These are phyloP conservation scores for Sebastolobus altivelis DNA, from an alignment of 2,797 vertebrate species.

Conservation along the genomic window DNA sequence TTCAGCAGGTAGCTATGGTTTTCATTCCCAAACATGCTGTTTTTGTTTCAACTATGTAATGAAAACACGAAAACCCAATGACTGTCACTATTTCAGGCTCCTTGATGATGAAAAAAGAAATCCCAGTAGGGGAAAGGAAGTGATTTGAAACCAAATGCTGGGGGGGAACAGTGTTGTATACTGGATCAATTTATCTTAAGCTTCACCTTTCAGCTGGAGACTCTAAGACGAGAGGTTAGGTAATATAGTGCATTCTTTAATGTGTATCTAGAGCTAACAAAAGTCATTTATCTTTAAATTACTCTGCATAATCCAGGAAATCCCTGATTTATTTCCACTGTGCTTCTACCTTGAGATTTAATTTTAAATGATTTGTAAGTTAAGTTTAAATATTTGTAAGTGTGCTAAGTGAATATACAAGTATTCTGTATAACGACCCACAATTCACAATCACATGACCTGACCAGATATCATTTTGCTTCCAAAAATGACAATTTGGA, in stretches of 20 bases:
- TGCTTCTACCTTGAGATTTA: neutral
- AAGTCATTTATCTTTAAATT: conserved; percentile 1
- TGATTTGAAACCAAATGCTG: conserved; percentile 19
- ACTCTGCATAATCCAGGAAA: conserved; percentile 9
- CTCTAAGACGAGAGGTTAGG: neutral
- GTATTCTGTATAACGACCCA: neutral
- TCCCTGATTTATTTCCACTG: neutral
- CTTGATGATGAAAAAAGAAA: neutral
- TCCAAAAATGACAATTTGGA: conserved; percentile 22
- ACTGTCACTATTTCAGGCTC: neutral
- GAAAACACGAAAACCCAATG: conserved; percentile 23
- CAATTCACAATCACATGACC: conserved; percentile 6
- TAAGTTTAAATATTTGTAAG: neutral
- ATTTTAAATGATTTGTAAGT: neutral
- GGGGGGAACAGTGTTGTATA: neutral
- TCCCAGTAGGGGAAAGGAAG: neutral
- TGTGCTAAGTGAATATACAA: neutral
- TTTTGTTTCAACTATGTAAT: conserved; percentile 18
- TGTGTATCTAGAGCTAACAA: neutral
- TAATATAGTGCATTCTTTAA: neutral
- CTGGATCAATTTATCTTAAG: neutral
- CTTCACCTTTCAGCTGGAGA: conserved; percentile 8
- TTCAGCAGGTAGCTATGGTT: conserved; percentile 19
- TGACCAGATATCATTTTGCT: conserved; percentile 24
- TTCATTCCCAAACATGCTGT: conserved; percentile 11